These are phyloP conservation scores for Diaperis boleti DNA, from an alignment of 2,888 invertebrate species.

Conservation along the genomic window DNA sequence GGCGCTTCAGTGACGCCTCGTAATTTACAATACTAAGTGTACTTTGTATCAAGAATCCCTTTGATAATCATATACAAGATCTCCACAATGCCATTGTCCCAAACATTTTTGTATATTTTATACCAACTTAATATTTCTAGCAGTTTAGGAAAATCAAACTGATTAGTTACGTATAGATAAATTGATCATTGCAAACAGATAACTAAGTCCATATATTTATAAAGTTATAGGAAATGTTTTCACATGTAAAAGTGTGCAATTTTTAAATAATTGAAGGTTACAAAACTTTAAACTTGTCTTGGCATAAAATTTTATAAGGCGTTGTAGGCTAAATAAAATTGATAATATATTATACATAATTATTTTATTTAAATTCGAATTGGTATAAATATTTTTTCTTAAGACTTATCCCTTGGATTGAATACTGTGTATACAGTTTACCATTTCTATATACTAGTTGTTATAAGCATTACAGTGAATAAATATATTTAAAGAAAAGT, in stretches of 20 bases:
- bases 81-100: slow-evolving; percentile 64
- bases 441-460: slow-evolving; percentile 57
- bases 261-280: slow-evolving; percentile 45
- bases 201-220: slow-evolving; percentile 36
- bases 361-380: slow-evolving; percentile 36
- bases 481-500: slow-evolving; percentile 47
- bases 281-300: slow-evolving; percentile 45
- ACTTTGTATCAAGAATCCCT: slow-evolving; percentile 42
- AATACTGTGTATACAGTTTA: slow-evolving; percentile 59
- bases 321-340: slow-evolving; percentile 52
- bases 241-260: slow-evolving; percentile 45
- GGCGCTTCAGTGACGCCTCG: neutral
- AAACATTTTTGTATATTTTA: slow-evolving; percentile 59
- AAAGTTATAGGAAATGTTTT: slow-evolving; percentile 32
- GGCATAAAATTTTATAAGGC: slow-evolving; percentile 50
- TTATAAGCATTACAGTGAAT: slow-evolving; percentile 49
- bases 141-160: slow-evolving; percentile 36
- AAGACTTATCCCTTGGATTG: slow-evolving; percentile 53
- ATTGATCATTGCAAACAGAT: slow-evolving; percentile 46
- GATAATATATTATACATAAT: too few species aligned
- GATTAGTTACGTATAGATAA: slow-evolving; percentile 41
- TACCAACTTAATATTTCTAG: slow-evolving; percentile 56
- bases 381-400: slow-evolving; percentile 37
- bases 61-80: slow-evolving; percentile 57
- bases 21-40: slow-evolving; percentile 39